Conservation (phyloP, 2,113 vertebrate genomes). For the Hemiscyllium ocellatum region DNA sequence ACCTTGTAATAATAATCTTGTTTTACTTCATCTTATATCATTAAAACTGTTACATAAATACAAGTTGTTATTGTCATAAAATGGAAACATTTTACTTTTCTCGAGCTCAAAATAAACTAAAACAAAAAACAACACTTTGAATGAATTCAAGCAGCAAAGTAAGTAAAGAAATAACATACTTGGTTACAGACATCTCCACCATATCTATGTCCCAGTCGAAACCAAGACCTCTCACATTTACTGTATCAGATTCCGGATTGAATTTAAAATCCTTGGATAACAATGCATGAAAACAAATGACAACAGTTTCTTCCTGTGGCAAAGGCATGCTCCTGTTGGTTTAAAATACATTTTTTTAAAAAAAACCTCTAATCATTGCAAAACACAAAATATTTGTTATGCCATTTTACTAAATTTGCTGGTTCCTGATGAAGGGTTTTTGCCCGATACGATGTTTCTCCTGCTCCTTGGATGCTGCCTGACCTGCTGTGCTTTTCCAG, state of each 20-base stretch:
- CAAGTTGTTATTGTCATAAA: neutral
- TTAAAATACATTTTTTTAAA: neutral
- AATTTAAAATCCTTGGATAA: conserved; percentile 73
- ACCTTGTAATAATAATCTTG: neutral
- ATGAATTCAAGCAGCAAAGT: neutral
- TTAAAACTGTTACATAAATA: neutral
- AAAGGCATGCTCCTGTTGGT: neutral
- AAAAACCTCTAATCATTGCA: neutral
- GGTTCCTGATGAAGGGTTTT: neutral
- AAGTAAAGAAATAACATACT: conserved; percentile 43
- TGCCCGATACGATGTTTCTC: too few relatives aligned
- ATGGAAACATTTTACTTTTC: neutral
- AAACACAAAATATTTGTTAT: neutral
- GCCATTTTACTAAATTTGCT: neutral
- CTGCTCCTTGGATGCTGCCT: too few relatives aligned
- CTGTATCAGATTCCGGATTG: conserved; percentile 40
- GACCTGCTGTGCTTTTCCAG: too few relatives aligned
- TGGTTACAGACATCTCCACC: conserved; percentile 46
- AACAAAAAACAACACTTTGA: neutral
- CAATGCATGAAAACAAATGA: conserved; percentile 78
- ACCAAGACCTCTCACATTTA: conserved; percentile 52
- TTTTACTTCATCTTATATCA: neutral
- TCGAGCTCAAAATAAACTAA: neutral
- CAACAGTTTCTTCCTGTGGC: conserved; percentile 44
- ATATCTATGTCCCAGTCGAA: conserved; percentile 44